Conservation (phyloP, 1,140 invertebrate species). For the Diploscapter pachys region DNA sequence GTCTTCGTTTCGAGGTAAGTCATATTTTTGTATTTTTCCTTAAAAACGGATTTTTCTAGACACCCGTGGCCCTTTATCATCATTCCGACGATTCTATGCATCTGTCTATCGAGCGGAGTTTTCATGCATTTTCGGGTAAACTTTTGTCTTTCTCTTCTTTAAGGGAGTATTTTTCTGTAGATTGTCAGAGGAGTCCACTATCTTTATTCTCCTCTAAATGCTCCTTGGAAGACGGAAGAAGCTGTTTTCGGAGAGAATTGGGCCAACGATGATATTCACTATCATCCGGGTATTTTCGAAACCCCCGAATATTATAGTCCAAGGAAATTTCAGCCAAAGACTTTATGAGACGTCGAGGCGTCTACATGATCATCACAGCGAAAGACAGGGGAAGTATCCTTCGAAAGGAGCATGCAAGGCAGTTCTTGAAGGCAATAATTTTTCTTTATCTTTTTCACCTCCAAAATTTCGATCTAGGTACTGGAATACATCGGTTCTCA, state of each 20-base stretch:
- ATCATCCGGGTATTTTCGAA: constrained; percentile 42
- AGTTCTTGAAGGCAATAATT: constrained; percentile 16
- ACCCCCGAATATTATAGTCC: too few relatives aligned
- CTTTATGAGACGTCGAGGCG: constrained; percentile 42
- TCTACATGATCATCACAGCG: constrained; percentile 69
- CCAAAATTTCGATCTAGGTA: constrained; percentile 38
- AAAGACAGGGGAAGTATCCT: constrained; percentile 79
- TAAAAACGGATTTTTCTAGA: constrained; percentile 35
- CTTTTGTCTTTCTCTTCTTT: too few relatives aligned
- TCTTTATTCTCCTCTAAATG: constrained; percentile 47
- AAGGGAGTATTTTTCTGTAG: too few relatives aligned
- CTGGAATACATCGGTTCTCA: constrained; percentile 37
- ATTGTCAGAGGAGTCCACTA: constrained; percentile 5
- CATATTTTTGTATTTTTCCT: not conserved
- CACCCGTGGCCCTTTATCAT: constrained; percentile 48
- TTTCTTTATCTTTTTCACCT: constrained; percentile 65
- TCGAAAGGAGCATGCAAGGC: constrained; percentile 62
- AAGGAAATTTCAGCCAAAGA: constrained; percentile 44
- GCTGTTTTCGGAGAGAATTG: constrained; percentile 40
- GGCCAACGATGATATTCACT: constrained; percentile 44
- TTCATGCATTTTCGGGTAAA: constrained; percentile 27
- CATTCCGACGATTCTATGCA: constrained; percentile 44
- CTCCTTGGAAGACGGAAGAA: constrained; percentile 48
- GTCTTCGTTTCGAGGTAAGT: constrained; percentile 33
- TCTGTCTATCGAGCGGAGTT: constrained; percentile 41